Evolutionary conservation across 2,888 invertebrate genomes (phyloP).

Genomic region (Melinaea marsaeus): DNA sequence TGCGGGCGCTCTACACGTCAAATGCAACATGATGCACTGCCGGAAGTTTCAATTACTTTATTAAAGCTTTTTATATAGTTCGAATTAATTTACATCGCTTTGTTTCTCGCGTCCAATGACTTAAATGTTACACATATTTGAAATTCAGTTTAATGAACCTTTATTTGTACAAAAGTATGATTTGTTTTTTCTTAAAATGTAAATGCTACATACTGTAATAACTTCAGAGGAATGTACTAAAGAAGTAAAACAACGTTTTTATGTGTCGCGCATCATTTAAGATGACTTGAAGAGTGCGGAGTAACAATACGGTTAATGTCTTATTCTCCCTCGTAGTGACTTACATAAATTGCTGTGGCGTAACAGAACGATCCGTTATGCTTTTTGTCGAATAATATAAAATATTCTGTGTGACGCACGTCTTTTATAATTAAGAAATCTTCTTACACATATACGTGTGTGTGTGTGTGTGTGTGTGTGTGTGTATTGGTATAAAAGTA

Average conservation of each 20-base stretch:
- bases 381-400: slow-evolving; percentile 44
- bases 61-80: slow-evolving; percentile 48
- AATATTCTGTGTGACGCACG: slow-evolving; percentile 6
- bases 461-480: slow-evolving; percentile 7
- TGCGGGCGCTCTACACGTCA: slow-evolving; percentile 28
- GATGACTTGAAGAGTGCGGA: slow-evolving; percentile 53
- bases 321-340: slow-evolving; percentile 37
- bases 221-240: background rate
- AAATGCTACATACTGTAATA: too few species aligned
- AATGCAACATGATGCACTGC: slow-evolving; percentile 33
- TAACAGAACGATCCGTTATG: slow-evolving; percentile 46
- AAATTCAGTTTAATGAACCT: background rate
- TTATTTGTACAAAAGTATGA: background rate
- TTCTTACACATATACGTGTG: slow-evolving; percentile 9
- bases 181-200: background rate
- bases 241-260: slow-evolving; percentile 15
- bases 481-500: slow-evolving; percentile 5
- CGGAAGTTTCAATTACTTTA: slow-evolving; percentile 64
- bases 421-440: slow-evolving; percentile 6
- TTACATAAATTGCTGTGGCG: slow-evolving; percentile 50
- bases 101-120: slow-evolving; percentile 28
- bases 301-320: slow-evolving; percentile 51
- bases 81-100: slow-evolving; percentile 44
- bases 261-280: slow-evolving; percentile 44
- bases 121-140: background rate